These are phyloP conservation scores for Oxyscelio sp. DNA, from an alignment of 2,888 invertebrate genomes.

Conservation along the genomic window DNA sequence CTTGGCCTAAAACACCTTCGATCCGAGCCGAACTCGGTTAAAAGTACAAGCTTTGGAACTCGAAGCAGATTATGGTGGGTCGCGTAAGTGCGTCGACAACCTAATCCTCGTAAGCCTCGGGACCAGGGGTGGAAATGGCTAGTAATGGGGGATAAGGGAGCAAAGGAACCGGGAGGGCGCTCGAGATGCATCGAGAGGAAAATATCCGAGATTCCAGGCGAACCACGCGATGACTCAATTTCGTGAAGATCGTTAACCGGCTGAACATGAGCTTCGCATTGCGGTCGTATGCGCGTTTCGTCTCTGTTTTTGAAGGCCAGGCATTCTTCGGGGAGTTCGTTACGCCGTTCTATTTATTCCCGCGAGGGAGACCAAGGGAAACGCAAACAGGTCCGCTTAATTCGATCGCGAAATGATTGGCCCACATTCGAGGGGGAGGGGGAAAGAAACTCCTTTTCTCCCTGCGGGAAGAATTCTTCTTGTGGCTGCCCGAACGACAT, in stretches of 20 bases:
- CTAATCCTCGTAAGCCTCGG: constrained; percentile 39
- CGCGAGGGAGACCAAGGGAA: background rate
- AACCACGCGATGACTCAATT: constrained; percentile 89
- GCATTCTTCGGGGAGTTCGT: constrained; percentile 84
- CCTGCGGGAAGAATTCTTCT: constrained; percentile 36
- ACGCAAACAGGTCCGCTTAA: background rate
- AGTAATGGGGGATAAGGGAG: constrained; percentile 47
- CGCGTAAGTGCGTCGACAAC: constrained; percentile 19
- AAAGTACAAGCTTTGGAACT: constrained; percentile 23
- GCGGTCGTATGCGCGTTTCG: constrained; percentile 80
- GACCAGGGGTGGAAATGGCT: constrained; percentile 35
- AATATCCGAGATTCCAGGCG: constrained; percentile 88
- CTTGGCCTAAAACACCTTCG: background rate
- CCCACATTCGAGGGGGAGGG: constrained; percentile 13
- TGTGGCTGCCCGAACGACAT: constrained; percentile 32
- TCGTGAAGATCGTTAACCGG: constrained; percentile 88
- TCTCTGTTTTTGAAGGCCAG: constrained; percentile 87
- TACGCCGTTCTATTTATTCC: constrained; percentile 33
- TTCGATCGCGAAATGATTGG: constrained; percentile 12
- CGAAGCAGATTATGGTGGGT: constrained; percentile 18
- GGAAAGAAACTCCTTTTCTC: constrained; percentile 12
- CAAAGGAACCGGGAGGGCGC: constrained; percentile 17
- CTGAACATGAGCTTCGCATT: constrained; percentile 84
- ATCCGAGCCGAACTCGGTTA: constrained; percentile 30
- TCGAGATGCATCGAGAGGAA: constrained; percentile 83